phyloP scores from a whole-genome alignment of 2,113 vertebrate genomes.

The Phoenicopterus ruber region DNA sequence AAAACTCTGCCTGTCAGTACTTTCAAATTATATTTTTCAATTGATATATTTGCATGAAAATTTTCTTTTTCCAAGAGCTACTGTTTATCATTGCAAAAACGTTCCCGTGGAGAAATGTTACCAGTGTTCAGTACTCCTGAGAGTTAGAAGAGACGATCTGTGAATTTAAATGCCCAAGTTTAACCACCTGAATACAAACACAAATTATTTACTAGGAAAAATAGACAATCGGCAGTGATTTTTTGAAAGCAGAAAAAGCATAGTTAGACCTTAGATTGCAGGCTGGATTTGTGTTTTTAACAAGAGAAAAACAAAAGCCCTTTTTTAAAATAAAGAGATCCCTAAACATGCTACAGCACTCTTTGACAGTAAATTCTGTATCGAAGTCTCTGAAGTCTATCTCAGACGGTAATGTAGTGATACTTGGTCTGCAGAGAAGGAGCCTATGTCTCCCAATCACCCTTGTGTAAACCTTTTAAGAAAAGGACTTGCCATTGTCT shows the following conservation, averaged over 20 bases:
- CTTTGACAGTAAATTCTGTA: neutral
- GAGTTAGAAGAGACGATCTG: neutral
- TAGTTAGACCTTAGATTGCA: neutral
- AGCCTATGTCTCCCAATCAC: neutral
- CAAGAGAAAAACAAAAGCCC: neutral
- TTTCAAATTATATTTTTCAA: neutral
- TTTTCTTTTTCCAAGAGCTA: neutral
- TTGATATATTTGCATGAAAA: neutral
- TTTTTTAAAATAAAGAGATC: neutral
- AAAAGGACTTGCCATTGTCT: neutral
- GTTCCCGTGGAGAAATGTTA: neutral
- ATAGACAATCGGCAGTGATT: rapidly evolving
- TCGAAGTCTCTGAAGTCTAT: neutral
- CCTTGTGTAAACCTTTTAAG: neutral
- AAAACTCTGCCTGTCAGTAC: neutral
- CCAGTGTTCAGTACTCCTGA: neutral
- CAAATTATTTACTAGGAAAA: neutral
- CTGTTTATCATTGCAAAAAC: neutral
- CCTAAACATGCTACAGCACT: neutral
- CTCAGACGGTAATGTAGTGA: neutral
- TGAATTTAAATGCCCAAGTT: neutral
- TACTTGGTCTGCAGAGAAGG: neutral
- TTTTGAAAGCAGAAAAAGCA: neutral
- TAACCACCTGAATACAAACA: neutral
- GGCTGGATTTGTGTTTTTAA: neutral